Base-by-base conservation (phyloP, 2,888 invertebrate species). In the Drosophila ezoana region DNA sequence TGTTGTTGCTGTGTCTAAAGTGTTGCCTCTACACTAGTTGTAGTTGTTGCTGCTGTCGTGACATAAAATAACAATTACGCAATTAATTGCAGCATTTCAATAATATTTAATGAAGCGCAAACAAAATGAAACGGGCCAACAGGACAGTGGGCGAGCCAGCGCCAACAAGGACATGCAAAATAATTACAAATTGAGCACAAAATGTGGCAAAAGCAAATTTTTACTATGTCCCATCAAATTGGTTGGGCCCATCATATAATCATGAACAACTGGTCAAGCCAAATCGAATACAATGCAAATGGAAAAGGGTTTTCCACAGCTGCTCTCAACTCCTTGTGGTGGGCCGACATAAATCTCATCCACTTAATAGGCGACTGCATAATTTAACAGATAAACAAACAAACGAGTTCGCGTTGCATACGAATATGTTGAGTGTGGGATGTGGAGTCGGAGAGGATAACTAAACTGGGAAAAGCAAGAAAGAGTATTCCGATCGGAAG, bases 281-380 rank as follows among this genome's bases (percentile, higher is more conserved):
- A 43, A 41, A 18, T 11, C 41, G 20, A 45, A 6, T 23, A 23
- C 60, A 67, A 65, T 62, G 60, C 49, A 72, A 67, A 76, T 60
- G 51, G 43, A 49, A 74, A 74, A 74, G 56, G 66, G 60, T 63
- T 58, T 51, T 41, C 32, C 18, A 48, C 45, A 58, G 37, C 47
- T n/a, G 41, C n/a, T 38, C 4, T 6, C 40, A 58, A 58, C 40
- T 49, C 10, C 18, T 14, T 37, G 41, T 68, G 56, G 38, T 56
- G 61, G 78, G 57, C 68, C 72, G 70, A 69, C 82, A 89, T 89
- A 89, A 85, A 89, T 85, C 89, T 81, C 74, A 58, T 74, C 71
- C 88, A 89, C 89, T 89, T 85, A 85, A 85, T 85, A 85, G 89
- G 67, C 89, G 84, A 85, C 88, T 85, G 89, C 84, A 85, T 85